Base-by-base conservation (phyloP, 2,888 invertebrate genomes). In the Spodoptera picta region DNA sequence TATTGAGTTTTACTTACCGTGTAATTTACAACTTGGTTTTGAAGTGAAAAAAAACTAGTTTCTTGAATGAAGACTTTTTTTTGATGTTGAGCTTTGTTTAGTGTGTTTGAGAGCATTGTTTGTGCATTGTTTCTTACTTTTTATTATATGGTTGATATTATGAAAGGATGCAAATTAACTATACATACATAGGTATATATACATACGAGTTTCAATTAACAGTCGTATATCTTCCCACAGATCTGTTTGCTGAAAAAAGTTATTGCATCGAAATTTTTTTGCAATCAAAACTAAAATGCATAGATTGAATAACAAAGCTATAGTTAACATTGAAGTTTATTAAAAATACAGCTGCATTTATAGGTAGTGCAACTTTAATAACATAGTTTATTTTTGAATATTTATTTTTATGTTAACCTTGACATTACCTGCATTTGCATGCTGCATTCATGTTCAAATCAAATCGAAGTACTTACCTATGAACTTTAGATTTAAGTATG, bases 1-100 rank as follows among this genome's bases (percentile, higher is more conserved):
- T 70, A 77, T 69, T 68, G 60, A 53, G 59, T 66, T 71, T 83
- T 83, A 87, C 71, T 86, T 86, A 88, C 86, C 89, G 87, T 90
- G 83, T 89, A 90, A 89, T 90, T 90, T 89, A 88, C 87, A 85
- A 69, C 78, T 75, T 63, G 43, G 71, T 71, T 80, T 70, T 50
- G 58, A 61, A 68, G 53, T 42, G 9, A 59, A 60, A 66, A 61
- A 64, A 69, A 68, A 65, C 59, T 12, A 61, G 74, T 73, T 62
- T 61, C n/a, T 14, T 52, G 48, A 56, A 54, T 65, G 5, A 24
- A 24, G 58, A 24, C 1, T 63, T 73, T 72, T 73, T 53, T 51
- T 4, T 4, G 3, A 19, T 31, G 7, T 60, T 49, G 41, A 50
- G 46, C 47, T 46, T 73, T 72, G 61, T 72, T 56, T 76, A 31